A percentile compares a stretch with the other conserved stretches of the same genome.
Evolutionary conservation across 2,888 invertebrate genomes (phyloP).

Genomic region (Mechanitis mazaeus): DNA sequence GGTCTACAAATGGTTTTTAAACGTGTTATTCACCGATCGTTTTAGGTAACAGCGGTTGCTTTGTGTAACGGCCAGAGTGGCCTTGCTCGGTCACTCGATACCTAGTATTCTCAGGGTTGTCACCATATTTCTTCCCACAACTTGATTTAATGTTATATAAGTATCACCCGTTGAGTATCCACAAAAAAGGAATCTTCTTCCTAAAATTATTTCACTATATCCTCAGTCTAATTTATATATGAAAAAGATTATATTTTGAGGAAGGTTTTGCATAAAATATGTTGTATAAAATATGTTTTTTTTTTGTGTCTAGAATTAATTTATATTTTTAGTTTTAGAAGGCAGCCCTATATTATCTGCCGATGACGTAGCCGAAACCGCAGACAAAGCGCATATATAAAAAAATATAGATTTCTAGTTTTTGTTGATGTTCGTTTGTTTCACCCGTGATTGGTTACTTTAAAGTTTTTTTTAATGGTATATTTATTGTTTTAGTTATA

Average conservation of each 20-base stretch:
- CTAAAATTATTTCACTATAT: too few species aligned
- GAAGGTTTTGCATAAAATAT: background rate
- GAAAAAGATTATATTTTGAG: too few species aligned
- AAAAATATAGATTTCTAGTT: constrained; percentile 6
- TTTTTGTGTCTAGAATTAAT: background rate
- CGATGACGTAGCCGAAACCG: constrained; percentile 22
- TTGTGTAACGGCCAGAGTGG: constrained; percentile 51
- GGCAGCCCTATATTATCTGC: constrained; percentile 15
- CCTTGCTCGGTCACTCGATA: constrained; percentile 43
- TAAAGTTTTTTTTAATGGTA: background rate
- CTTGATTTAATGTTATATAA: background rate
- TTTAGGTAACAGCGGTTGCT: constrained; percentile 38
- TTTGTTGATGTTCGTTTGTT: background rate
- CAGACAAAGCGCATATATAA: constrained; percentile 12
- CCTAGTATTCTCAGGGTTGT: constrained; percentile 7
- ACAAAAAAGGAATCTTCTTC: too few species aligned
- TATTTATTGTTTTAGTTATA: constrained; percentile 1
- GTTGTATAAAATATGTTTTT: background rate
- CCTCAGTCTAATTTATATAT: too few species aligned
- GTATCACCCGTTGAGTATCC: too few species aligned
- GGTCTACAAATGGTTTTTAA: constrained; percentile 13
- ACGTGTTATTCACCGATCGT: constrained; percentile 22
- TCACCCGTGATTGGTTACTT: constrained; percentile 3
- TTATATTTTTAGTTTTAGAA: background rate
- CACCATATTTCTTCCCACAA: background rate